Percentiles rank a stretch among this genome's conserved stretches.
Conservation (phyloP, 2,797 vertebrate genomes). For the Enteromius anoplus region DNA sequence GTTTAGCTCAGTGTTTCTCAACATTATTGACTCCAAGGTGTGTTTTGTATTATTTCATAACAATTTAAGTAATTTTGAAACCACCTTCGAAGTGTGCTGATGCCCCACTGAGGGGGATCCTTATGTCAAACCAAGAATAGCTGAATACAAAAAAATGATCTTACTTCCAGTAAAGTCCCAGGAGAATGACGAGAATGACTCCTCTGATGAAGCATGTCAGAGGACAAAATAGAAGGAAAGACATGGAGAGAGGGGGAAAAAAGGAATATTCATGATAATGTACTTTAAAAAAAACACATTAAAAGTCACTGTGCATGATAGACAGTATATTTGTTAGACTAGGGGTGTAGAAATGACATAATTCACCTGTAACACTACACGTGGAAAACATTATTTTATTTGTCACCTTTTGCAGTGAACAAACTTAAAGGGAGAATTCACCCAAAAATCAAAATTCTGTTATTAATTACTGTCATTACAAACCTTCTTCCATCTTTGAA, state of each 20-base stretch:
- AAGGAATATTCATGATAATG: background rate
- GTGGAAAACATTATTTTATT: background rate
- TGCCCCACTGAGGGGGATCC: background rate
- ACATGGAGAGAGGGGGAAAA: background rate
- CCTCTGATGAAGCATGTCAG: conserved; percentile 71
- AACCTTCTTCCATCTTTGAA: too few relatives aligned
- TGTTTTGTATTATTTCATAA: background rate
- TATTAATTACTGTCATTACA: too few relatives aligned
- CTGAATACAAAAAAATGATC: conserved; percentile 58
- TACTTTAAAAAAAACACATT: background rate
- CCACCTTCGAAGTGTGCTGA: background rate
- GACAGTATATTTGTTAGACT: background rate
- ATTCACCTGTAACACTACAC: background rate
- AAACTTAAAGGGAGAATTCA: background rate
- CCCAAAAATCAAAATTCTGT: too few relatives aligned
- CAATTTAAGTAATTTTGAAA: background rate
- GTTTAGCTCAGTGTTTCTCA: background rate
- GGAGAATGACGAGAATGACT: conserved; percentile 81
- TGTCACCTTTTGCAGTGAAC: background rate
- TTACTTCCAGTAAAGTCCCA: conserved; percentile 83
- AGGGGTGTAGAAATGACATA: background rate
- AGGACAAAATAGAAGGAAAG: conserved; percentile 11
- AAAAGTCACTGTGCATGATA: background rate
- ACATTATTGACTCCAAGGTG: background rate
- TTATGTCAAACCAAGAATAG: background rate